Evolutionary conservation across 35 echinoderm and acorn worm genomes (phyloP).

Genomic region (Apostichopus japonicus): DNA sequence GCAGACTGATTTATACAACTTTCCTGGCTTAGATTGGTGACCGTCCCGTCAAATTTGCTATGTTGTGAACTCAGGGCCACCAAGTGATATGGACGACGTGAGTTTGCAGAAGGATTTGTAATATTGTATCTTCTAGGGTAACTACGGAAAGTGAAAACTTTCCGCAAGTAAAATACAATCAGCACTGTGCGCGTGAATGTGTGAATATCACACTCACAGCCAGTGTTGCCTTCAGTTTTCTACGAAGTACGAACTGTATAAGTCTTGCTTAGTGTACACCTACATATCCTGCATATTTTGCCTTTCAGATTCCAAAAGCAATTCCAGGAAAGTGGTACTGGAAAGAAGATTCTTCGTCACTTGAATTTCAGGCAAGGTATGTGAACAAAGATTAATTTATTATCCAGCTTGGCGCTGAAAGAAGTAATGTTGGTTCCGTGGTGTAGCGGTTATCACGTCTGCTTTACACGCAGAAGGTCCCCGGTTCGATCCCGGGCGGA

Average conservation of each 20-base stretch:
- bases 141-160: too few species aligned
- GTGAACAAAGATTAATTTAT: not conserved
- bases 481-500: conserved; percentile 98
- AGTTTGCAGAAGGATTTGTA: not conserved
- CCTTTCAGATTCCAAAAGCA: conserved; percentile 59
- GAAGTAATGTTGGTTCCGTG: not conserved
- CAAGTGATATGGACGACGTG: not conserved
- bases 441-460: conserved; percentile 99
- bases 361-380: conserved; percentile 86
- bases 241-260: not conserved
- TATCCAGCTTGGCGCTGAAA: too few species aligned
- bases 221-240: not conserved
- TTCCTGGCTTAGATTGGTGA: not conserved
- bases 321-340: conserved; percentile 83
- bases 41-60: not conserved
- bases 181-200: too few species aligned
- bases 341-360: conserved; percentile 85
- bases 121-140: not conserved
- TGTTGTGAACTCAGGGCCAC: not conserved
- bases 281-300: too few species aligned
- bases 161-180: too few species aligned
- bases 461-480: conserved; percentile 99
- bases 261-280: not conserved
- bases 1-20: not conserved
- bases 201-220: too few species aligned